Evolutionary conservation across 2,888 invertebrate genomes (phyloP), one percentile per base, ranked within the genome.

Genomic region (Patella depressa): DNA sequence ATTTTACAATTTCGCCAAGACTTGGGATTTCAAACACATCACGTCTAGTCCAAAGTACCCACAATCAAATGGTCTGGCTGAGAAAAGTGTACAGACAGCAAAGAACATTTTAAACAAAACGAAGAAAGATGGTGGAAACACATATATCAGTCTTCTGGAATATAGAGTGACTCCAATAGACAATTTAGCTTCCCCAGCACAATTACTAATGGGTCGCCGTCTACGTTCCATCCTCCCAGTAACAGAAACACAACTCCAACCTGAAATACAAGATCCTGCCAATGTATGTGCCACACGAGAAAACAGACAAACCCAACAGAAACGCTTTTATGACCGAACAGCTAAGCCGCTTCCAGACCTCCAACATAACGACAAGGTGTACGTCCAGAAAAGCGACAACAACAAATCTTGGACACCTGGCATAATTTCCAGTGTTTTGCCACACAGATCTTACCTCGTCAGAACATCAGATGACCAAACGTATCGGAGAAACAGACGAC

Each of bases 51-150:
- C 82, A 24, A 57, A 71, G 59, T 76, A 77, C 72, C 79, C 82
- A 9, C 73, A 78, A 29, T 77, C 74, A 2, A 82, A 84, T 53
- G 81, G 79, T 0, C 70, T 78, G 3, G 81, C 77, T 0, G 82
- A 83, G 74, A 76, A 76, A 53, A 73, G 76, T 24, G 82, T 84
- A 14, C 73, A 74, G 24, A 84, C 78, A 9, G 78, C 77, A 1
- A 84, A 84, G 70, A 72, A 72, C 12, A 72, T 81, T 19, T 71
- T 82, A 5, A 71, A 29, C 7, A 84, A 84, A 72, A 78, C 80
- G 2, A 72, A 78, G 15, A 19, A 59, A 59, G 19, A 17, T 17
- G n/a, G 17, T 59, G 59, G 59, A 15, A 24, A 34, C 34, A 29
- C 53, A 15, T 24, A 70, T 70, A 54, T 53, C 19, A 69, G 19